Evolutionary conservation across 2,888 invertebrate genomes (phyloP), one percentile per base, ranked within the genome.

Genomic region (Drosophila neonasuta): DNA sequence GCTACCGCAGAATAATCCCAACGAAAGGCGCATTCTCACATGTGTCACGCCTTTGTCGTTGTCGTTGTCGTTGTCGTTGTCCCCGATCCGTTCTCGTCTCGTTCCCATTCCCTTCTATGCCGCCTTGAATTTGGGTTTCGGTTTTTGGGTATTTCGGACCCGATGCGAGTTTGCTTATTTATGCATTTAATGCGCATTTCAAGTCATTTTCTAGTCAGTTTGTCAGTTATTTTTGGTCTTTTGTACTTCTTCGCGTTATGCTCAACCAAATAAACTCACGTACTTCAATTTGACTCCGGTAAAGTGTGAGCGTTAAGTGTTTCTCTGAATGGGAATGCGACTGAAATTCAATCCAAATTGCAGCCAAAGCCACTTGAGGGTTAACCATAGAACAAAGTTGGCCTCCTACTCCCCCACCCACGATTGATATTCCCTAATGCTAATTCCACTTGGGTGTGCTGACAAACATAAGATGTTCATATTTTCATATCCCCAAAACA

Each of bases 1-100:
- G 44, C 42, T 55, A 60, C 81, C 83, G 65, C 83, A 79, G 50
- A 77, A 81, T 82, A 82, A 83, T 82, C 82, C 84, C 84, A 80
- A 52, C 55, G 59, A 32, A 49, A 68, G 66, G 34, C 66, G 39
- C 69, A 81, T 81, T 81, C 80, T 78, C 84, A 83, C 82, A 82
- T 80, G 67, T 80, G 79, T 79, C 60, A 54, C 32, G 64, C 13
- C 60, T 60, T 52, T 60, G 51, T 41, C 39, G 15, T 24, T 24
- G 6, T 24, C 24, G 24, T 24, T 24, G 5, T 24, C 24, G 10
- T 32, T 32, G 9, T 10, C 32, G n/a, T 39, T 39, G 13, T 55
- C 32, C 52, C 41, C 42, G 39, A 13, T 24, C 10, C 52, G 32
- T 45, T 44, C 41, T n/a, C 29, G 15, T 42, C 34, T 13, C 29